phyloP scores from a whole-genome alignment of 1,140 invertebrate genomes.

The Zaprionus gabonicus region DNA sequence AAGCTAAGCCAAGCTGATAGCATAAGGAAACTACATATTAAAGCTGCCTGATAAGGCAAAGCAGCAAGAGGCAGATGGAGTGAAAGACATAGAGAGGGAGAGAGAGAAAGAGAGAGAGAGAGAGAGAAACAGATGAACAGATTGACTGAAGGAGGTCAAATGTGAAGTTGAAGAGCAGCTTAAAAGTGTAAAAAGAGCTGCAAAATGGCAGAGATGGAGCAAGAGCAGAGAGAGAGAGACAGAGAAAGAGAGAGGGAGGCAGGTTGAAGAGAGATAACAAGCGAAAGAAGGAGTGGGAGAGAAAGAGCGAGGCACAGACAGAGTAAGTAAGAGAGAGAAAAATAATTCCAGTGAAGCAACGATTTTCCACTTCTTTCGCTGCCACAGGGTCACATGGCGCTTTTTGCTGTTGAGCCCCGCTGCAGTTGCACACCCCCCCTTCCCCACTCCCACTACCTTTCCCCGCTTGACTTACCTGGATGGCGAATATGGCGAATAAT shows the following conservation, averaged over 20 bases:
- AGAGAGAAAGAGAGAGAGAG: not conserved
- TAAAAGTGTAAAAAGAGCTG: not conserved
- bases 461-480: constrained; percentile 87
- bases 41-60: not conserved
- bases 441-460: not conserved
- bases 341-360: not conserved
- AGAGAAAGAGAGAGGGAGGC: not conserved
- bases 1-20: not conserved
- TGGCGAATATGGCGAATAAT: constrained; percentile 93
- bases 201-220: not conserved
- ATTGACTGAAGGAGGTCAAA: not conserved
- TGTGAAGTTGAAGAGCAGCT: not conserved
- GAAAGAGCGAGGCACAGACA: not conserved
- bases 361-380: not conserved
- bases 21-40: not conserved
- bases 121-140: not conserved
- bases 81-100: not conserved
- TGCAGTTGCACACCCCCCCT: not conserved
- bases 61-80: not conserved
- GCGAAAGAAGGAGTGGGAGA: too few species aligned
- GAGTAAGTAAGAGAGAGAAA: not conserved
- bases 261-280: not conserved
- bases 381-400: not conserved
- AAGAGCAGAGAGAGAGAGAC: not conserved
- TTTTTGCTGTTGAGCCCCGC: not conserved